Conservation (phyloP, 2,797 vertebrate species). For the Esox masquinongy region DNA sequence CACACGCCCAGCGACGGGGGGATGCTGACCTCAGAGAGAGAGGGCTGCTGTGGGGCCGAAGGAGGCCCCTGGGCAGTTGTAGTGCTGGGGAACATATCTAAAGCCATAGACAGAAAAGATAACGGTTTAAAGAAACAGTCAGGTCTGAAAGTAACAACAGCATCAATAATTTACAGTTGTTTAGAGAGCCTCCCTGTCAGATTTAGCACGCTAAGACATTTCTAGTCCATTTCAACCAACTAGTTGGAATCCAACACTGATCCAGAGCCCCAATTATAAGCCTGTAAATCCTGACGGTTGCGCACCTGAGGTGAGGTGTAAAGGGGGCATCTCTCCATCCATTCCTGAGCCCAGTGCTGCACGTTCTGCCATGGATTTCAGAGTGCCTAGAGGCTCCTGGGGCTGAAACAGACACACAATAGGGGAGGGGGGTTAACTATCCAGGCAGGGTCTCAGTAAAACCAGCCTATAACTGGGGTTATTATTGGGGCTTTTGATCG, state of each 20-base stretch:
- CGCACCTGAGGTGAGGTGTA: conserved; percentile 84
- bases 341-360: conserved; percentile 85
- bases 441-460: not conserved
- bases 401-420: conserved; percentile 60
- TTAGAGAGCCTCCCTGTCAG: not conserved
- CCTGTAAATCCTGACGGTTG: not conserved
- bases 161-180: not conserved
- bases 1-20: conserved; percentile 86
- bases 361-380: conserved; percentile 90
- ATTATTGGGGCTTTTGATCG: not conserved
- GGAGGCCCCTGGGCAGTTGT: conserved; percentile 65
- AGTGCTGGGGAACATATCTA: conserved; percentile 81
- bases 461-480: not conserved
- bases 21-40: conserved; percentile 86
- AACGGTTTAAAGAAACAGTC: not conserved
- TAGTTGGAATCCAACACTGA: not conserved
- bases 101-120: conserved; percentile 1
- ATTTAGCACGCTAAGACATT: not conserved
- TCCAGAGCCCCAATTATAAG: not conserved
- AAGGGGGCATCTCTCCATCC: conserved; percentile 82
- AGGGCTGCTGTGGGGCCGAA: conserved; percentile 61
- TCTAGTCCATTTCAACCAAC: not conserved
- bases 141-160: not conserved
- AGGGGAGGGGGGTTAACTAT: not conserved
- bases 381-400: conserved; percentile 83